Percentiles rank a stretch among this genome's conserved stretches.
Conservation (phyloP, 1,140 invertebrate genomes). For the Diploscapter pachys region DNA sequence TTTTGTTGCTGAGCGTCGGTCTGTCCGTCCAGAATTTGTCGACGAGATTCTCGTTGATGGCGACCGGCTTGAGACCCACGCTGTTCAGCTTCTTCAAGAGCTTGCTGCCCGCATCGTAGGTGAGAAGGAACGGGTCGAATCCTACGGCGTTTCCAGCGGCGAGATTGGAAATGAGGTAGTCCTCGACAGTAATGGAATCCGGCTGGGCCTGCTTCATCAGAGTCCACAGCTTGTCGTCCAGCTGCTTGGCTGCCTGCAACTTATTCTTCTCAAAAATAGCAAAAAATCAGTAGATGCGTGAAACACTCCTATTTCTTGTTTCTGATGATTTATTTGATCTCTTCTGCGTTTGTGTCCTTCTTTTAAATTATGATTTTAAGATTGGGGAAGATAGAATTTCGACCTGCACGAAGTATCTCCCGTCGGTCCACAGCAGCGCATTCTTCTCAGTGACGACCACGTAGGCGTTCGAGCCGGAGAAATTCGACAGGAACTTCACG, state of each 20-base stretch:
- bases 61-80: conserved; percentile 24
- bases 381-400: conserved; percentile 21
- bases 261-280: no score
- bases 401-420: conserved; percentile 81
- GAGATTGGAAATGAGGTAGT: conserved; percentile 52
- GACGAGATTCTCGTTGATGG: conserved; percentile 47
- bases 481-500: conserved; percentile 79
- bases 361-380: no score
- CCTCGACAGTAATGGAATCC: conserved; percentile 39
- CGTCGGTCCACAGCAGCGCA: conserved; percentile 92
- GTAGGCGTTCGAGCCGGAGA: conserved; percentile 80
- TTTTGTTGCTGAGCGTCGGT: conserved; percentile 36
- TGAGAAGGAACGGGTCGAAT: conserved; percentile 50
- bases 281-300: no score
- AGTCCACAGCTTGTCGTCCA: conserved; percentile 41
- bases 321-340: no score
- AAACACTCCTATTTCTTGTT: no score
- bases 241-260: conserved; percentile 42
- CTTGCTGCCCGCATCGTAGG: conserved; percentile 12
- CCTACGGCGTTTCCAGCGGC: conserved; percentile 37
- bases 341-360: no score
- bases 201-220: conserved; percentile 51
- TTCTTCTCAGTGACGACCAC: conserved; percentile 75
- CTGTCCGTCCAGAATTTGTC: conserved; percentile 49
- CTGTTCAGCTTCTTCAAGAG: conserved; percentile 42